phyloP scores from a whole-genome alignment of 1,140 invertebrate species.

The Drosophila prosaltans region DNA sequence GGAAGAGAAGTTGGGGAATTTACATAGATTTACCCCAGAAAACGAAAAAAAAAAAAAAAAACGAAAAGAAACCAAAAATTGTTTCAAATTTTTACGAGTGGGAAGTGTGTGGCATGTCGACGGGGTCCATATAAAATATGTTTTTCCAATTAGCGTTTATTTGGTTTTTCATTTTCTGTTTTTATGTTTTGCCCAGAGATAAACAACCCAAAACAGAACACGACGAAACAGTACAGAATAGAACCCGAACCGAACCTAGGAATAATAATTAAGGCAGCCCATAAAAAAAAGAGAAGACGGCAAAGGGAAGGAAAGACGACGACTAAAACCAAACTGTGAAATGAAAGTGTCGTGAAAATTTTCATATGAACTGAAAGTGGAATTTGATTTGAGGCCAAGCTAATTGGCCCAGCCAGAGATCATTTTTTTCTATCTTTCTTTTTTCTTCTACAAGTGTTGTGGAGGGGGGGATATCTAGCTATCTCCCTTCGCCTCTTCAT shows the following conservation, averaged over 20 bases:
- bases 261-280: constrained; percentile 61
- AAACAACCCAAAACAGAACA: constrained; percentile 53
- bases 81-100: constrained; percentile 76
- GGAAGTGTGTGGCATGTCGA: constrained; percentile 60
- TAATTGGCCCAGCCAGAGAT: constrained; percentile 19
- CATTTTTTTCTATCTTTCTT: neutral
- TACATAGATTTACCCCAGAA: neutral
- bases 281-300: neutral
- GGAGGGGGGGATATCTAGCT: neutral
- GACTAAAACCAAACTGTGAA: neutral
- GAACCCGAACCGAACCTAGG: constrained; percentile 21
- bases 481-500: neutral
- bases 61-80: constrained; percentile 56
- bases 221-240: constrained; percentile 24
- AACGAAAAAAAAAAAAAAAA: neutral
- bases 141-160: constrained; percentile 81
- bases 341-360: constrained; percentile 23
- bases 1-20: neutral
- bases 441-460: no score
- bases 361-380: constrained; percentile 8
- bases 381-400: constrained; percentile 25
- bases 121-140: constrained; percentile 76
- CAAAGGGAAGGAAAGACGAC: neutral
- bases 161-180: constrained; percentile 78
- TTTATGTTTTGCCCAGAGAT: constrained; percentile 72